phyloP scores from a whole-genome alignment of 1,140 invertebrate genomes.

The Drosophila melanogaster region DNA sequence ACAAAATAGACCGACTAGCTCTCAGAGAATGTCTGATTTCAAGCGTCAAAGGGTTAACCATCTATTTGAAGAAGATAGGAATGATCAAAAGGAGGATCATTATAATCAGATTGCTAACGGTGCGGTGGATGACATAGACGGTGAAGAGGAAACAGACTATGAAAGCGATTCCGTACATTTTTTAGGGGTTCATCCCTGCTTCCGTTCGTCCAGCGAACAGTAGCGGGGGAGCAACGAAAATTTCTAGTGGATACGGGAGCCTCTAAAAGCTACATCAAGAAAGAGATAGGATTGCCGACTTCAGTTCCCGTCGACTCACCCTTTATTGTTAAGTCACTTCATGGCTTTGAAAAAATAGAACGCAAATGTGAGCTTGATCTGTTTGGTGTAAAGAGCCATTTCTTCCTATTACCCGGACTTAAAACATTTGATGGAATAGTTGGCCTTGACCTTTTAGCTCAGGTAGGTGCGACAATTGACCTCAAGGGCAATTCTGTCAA shows the following conservation, averaged over 20 bases:
- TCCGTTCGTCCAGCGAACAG: slow-evolving; percentile 4
- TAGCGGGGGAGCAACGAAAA: too few species aligned
- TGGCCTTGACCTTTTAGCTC: slow-evolving; percentile 6
- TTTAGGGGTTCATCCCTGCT: slow-evolving; percentile 13
- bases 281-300: too few species aligned
- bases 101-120: slow-evolving; percentile 14
- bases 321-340: neutral
- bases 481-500: slow-evolving; percentile 1
- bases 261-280: too few species aligned
- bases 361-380: neutral
- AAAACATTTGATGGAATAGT: neutral
- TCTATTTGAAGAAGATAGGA: slow-evolving; percentile 2
- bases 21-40: too few species aligned
- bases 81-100: slow-evolving; percentile 5
- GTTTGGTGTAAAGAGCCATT: slow-evolving; percentile 5
- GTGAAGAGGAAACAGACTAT: slow-evolving; percentile 1
- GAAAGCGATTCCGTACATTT: slow-evolving; percentile 1
- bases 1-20: too few species aligned
- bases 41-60: slow-evolving; percentile 3
- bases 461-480: neutral
- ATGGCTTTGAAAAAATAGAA: slow-evolving; percentile 16
- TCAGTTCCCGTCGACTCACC: too few species aligned
- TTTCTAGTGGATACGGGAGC: too few species aligned
- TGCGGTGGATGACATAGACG: neutral
- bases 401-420: slow-evolving; percentile 1